Percentiles rank a stretch among this genome's conserved stretches.
These are phyloP conservation scores for Drosophila jambulina DNA, from an alignment of 1,140 invertebrate species.

Conservation along the genomic window DNA sequence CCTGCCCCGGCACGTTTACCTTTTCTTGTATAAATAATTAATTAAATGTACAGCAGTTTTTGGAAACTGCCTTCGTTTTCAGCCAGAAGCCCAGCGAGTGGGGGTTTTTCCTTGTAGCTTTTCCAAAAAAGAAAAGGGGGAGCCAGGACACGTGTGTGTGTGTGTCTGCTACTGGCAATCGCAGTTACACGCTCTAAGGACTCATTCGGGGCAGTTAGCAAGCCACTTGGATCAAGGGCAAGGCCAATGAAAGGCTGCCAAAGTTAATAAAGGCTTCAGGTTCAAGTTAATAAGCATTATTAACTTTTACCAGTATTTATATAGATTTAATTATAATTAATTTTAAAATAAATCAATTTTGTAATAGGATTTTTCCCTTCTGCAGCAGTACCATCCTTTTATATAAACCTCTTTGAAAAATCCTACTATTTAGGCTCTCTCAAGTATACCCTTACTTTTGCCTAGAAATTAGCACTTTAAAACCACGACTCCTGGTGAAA, in stretches of 20 bases:
- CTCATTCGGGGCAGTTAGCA: constrained; percentile 55
- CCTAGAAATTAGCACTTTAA: constrained; percentile 3
- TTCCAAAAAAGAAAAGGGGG: not conserved
- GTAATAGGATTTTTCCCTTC: too few species aligned
- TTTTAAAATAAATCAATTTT: not conserved
- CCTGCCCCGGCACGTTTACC: constrained; percentile 72
- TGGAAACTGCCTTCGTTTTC: constrained; percentile 42
- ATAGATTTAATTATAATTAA: not conserved
- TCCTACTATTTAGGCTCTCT: not conserved
- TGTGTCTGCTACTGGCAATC: constrained; percentile 31
- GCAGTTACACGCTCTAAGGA: constrained; percentile 58
- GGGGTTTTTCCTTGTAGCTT: not conserved
- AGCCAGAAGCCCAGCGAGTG: not conserved
- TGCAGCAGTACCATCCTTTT: too few species aligned
- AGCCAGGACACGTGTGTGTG: not conserved
- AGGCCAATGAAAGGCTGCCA: constrained; percentile 24
- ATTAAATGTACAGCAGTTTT: constrained; percentile 78
- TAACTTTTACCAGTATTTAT: not conserved
- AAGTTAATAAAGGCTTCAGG: not conserved
- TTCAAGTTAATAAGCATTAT: not conserved
- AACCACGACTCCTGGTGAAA: constrained; percentile 4
- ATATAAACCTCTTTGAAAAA: too few species aligned
- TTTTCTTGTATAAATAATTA: constrained; percentile 81
- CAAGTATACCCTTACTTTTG: not conserved
- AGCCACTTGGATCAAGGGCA: constrained; percentile 65